Conservation (phyloP, 1,140 invertebrate genomes). For the Panagrolaimus sp. region DNA sequence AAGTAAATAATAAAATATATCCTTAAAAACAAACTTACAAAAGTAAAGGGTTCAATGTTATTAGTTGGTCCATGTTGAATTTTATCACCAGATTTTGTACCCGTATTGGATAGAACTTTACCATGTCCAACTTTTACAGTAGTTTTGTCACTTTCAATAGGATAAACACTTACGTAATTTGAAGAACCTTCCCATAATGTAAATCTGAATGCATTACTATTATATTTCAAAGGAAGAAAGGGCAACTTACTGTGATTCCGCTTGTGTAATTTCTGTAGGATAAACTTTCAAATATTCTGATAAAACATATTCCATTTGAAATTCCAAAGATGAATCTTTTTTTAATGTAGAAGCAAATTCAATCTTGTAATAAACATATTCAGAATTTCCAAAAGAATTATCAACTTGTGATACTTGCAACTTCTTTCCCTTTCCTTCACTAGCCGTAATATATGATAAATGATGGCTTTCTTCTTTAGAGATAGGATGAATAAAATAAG, state of each 20-base stretch:
- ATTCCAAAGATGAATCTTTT: slow-evolving; percentile 33
- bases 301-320: slow-evolving; percentile 42
- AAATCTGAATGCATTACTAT: slow-evolving; percentile 41
- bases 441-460: slow-evolving; percentile 44
- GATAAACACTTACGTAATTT: slow-evolving; percentile 41
- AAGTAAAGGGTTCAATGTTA: slow-evolving; percentile 38
- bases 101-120: slow-evolving; percentile 43
- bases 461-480: slow-evolving; percentile 34
- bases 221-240: slow-evolving; percentile 16
- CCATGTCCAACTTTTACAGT: slow-evolving; percentile 35
- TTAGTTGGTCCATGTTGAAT: slow-evolving; percentile 51
- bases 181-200: slow-evolving; percentile 45
- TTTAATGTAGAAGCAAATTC: slow-evolving; percentile 41
- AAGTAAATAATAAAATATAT: slow-evolving; percentile 11
- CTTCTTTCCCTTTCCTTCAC: slow-evolving; percentile 35
- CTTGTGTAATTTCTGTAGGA: slow-evolving; percentile 49
- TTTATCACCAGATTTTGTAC: slow-evolving; percentile 43
- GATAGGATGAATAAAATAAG: slow-evolving; percentile 39
- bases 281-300: slow-evolving; percentile 42
- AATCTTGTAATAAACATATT: slow-evolving; percentile 43
- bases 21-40: slow-evolving; percentile 29
- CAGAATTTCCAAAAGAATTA: slow-evolving; percentile 29
- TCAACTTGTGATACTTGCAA: slow-evolving; percentile 23
- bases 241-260: slow-evolving; percentile 51
- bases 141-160: slow-evolving; percentile 44